Evolutionary conservation across 1,140 invertebrate genomes (phyloP).

Genomic region (Pseudomyrmex pallidus): DNA sequence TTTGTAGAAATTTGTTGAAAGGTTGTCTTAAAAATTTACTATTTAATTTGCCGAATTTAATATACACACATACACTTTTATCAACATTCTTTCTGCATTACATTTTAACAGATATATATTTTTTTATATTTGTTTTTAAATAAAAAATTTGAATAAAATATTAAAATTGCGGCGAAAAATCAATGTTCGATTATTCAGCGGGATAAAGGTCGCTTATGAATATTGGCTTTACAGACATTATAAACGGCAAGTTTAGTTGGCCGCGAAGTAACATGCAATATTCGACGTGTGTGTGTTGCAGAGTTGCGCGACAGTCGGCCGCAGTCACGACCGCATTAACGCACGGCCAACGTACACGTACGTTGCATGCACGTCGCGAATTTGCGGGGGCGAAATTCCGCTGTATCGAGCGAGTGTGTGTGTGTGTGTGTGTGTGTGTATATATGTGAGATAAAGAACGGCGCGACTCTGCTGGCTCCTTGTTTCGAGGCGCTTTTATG

Average conservation of each 20-base stretch:
- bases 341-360: neutral
- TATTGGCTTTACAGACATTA: neutral
- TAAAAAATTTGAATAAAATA: too few relatives aligned
- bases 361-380: neutral
- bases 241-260: constrained; percentile 16
- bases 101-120: too few relatives aligned
- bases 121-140: neutral
- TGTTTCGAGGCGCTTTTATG: constrained; percentile 48
- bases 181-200: neutral
- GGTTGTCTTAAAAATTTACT: too few relatives aligned
- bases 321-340: constrained; percentile 39
- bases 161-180: neutral
- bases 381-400: constrained; percentile 32
- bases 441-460: neutral
- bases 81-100: neutral
- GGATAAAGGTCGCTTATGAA: neutral
- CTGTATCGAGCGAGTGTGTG: neutral
- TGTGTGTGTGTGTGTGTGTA: neutral
- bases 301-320: constrained; percentile 19
- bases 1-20: neutral
- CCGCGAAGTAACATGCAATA: constrained; percentile 21
- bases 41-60: too few relatives aligned
- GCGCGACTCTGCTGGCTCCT: neutral
- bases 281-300: neutral
- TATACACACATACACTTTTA: neutral